Percentiles rank a stretch among this genome's conserved stretches.
phyloP scores from a whole-genome alignment of 2,113 vertebrate species.

The Apodemus speciosus region DNA sequence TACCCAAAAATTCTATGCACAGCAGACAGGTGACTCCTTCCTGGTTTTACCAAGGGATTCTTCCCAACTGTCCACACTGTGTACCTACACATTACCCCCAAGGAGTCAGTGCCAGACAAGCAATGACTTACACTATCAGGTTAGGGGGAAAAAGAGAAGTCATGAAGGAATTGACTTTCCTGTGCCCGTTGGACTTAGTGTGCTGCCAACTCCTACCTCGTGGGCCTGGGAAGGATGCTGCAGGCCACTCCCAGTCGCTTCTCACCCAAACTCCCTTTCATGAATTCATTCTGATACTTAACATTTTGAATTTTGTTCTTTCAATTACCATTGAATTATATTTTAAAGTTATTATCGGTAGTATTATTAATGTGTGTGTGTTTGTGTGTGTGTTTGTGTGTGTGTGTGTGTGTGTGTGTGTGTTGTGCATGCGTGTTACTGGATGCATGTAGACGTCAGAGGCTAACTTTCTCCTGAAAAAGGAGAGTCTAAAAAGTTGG shows the following conservation, averaged over 20 bases:
- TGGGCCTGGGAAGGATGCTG: too few relatives aligned
- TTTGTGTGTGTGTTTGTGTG: not conserved
- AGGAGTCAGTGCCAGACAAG: slow-evolving; percentile 35
- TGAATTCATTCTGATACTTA: not conserved
- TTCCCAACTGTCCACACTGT: slow-evolving; percentile 1
- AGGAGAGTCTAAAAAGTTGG: not conserved
- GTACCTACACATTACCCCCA: not conserved
- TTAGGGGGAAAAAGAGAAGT: not conserved
- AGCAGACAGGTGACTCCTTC: not conserved
- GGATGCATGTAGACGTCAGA: not conserved
- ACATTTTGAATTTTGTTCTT: slow-evolving; percentile 20
- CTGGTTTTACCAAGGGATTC: not conserved
- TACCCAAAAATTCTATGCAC: not conserved
- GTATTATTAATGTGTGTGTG: not conserved
- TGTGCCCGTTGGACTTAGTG: not conserved
- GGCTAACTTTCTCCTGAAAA: not conserved
- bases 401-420: not conserved
- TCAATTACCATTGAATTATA: not conserved
- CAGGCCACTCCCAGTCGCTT: too few relatives aligned
- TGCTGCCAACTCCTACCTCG: not conserved
- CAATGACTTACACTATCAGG: not conserved
- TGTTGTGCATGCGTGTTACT: too few relatives aligned
- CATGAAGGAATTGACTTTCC: not conserved
- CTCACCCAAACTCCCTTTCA: not conserved
- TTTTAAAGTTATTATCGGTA: not conserved